A percentile compares a stretch with the other conserved stretches of the same genome.
These are phyloP conservation scores for Xestoiulus laeticollis DNA, from an alignment of 2,888 invertebrate species.

Conservation along the genomic window DNA sequence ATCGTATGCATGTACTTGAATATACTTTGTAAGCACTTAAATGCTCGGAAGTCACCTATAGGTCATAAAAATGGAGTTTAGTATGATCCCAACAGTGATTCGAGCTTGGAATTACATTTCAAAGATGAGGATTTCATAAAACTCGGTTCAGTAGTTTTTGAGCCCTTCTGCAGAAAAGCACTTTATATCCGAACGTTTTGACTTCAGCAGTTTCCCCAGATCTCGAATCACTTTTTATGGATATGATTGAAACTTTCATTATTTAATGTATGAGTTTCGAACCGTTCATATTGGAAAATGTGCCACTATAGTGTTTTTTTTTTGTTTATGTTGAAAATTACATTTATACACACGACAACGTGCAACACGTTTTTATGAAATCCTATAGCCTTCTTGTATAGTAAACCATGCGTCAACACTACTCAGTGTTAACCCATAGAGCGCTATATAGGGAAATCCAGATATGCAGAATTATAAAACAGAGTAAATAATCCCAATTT, in stretches of 20 bases:
- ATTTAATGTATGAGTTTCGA: background rate
- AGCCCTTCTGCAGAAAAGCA: background rate
- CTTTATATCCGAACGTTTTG: background rate
- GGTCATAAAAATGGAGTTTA: slow-evolving; percentile 64
- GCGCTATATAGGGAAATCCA: no score
- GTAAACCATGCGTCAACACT: no score
- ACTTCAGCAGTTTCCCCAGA: background rate
- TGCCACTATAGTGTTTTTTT: background rate
- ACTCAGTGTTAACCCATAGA: no score
- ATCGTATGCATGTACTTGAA: no score
- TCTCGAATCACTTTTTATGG: background rate
- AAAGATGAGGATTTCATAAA: background rate
- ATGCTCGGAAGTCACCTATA: background rate
- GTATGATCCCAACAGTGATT: background rate
- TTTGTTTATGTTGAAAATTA: background rate
- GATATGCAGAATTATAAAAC: no score
- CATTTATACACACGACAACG: background rate
- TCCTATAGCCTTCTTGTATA: no score
- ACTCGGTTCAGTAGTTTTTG: background rate
- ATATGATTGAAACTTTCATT: background rate
- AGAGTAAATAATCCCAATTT: no score
- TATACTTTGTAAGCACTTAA: background rate
- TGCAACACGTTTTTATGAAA: background rate
- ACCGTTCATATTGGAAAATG: background rate
- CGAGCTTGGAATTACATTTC: background rate